phyloP scores from a whole-genome alignment of 2,113 vertebrate species.

The Marcusenius ussheri region DNA sequence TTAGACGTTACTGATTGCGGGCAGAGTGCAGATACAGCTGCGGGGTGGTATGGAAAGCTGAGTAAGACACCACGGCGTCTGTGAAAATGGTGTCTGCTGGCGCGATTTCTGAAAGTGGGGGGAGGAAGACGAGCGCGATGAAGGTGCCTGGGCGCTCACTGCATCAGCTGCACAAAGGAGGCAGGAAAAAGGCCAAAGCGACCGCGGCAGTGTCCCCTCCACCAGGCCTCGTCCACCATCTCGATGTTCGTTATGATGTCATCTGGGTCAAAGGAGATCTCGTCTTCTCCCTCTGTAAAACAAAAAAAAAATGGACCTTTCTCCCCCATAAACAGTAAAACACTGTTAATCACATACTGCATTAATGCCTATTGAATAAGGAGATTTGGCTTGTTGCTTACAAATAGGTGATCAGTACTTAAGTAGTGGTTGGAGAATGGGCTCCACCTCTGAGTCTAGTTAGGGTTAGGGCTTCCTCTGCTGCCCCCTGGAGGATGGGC shows the following conservation, averaged over 20 bases:
- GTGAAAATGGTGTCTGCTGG: neutral
- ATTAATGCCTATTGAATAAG: neutral
- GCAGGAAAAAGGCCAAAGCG: conserved; percentile 79
- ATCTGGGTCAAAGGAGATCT: conserved; percentile 82
- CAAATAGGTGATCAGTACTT: neutral
- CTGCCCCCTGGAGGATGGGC: too few species aligned
- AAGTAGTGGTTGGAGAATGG: neutral
- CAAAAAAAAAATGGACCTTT: neutral
- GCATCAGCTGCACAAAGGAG: conserved; percentile 71
- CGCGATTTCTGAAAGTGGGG: neutral
- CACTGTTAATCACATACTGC: neutral
- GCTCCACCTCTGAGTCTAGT: neutral
- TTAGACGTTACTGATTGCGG: neutral
- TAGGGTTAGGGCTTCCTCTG: too few species aligned
- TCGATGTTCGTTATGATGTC: conserved; percentile 83
- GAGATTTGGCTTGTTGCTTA: neutral
- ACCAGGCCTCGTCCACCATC: conserved; percentile 92
- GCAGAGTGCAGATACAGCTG: neutral
- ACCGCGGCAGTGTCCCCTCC: conserved; percentile 74
- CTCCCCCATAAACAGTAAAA: neutral
- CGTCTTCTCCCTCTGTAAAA: conserved; percentile 76
- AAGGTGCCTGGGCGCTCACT: conserved; percentile 44
- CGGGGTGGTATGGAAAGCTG: neutral
- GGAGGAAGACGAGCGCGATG: neutral
- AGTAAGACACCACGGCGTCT: neutral